A percentile compares a stretch with the other conserved stretches of the same genome.
phyloP scores from a whole-genome alignment of 2,888 invertebrate genomes.

The Physocephala rufipes region DNA sequence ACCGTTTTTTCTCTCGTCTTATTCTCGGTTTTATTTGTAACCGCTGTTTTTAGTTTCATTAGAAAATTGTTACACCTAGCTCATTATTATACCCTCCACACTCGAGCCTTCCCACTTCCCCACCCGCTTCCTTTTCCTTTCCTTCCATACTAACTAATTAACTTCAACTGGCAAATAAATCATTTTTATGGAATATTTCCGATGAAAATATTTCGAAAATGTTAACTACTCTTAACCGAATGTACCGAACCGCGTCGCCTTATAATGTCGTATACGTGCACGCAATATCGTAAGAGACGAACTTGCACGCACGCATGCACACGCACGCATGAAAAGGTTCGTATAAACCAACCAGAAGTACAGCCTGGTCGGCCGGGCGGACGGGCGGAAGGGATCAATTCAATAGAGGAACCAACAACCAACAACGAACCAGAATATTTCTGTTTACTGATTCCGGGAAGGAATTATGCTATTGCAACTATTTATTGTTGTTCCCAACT shows the following conservation, averaged over 20 bases:
- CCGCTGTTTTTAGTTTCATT: no score
- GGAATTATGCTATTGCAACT: no score
- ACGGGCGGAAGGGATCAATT: neutral
- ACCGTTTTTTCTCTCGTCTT: no score
- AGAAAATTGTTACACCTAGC: no score
- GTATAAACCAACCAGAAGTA: neutral
- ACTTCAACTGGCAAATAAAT: constrained; percentile 47
- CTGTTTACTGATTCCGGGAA: constrained; percentile 4
- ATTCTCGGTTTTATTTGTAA: no score
- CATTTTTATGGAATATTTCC: constrained; percentile 59
- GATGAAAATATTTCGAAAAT: constrained; percentile 28
- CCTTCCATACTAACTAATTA: constrained; percentile 17
- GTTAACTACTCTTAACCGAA: neutral
- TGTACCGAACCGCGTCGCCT: constrained; percentile 18
- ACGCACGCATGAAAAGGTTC: neutral
- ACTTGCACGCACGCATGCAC: constrained; percentile 22
- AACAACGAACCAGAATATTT: constrained; percentile 1
- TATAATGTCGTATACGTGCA: neutral
- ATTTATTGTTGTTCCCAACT: constrained; percentile 14
- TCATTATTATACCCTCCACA: no score
- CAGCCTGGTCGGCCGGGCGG: neutral
- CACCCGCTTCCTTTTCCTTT: neutral
- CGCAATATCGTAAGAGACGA: constrained; percentile 1
- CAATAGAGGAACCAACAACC: no score
- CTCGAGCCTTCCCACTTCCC: no score